Evolutionary conservation across 64 coral and sea anemone species (phyloP).

Genomic region (Dendrophyllia cribrosa): DNA sequence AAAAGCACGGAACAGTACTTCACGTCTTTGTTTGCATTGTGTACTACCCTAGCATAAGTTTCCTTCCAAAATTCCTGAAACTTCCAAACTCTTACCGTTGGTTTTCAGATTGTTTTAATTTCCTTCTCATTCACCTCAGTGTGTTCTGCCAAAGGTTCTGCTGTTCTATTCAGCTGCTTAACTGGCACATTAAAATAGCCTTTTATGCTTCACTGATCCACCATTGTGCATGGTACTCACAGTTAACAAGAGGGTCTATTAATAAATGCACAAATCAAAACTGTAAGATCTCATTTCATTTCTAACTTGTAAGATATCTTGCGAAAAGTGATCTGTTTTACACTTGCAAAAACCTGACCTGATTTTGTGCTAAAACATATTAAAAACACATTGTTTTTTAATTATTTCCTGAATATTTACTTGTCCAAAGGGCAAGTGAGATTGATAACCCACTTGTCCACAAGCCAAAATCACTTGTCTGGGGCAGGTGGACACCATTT

Average conservation of each 20-base stretch:
- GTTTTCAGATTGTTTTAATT: neutral
- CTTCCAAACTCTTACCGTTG: neutral
- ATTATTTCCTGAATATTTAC: no score
- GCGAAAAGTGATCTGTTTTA: neutral
- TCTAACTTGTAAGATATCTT: neutral
- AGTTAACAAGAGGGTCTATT: neutral
- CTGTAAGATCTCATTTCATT: neutral
- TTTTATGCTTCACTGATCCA: conserved; percentile 4
- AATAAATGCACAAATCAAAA: neutral
- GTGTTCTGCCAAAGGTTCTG: neutral
- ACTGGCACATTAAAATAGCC: neutral
- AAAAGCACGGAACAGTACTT: neutral
- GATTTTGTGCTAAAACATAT: neutral
- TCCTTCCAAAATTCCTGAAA: conserved; percentile 25
- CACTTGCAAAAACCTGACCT: neutral
- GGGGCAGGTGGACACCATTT: no score
- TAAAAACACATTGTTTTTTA: no score
- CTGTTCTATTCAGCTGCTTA: neutral
- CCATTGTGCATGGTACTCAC: neutral
- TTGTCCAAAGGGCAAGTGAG: no score
- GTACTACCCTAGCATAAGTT: neutral
- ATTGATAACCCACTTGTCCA: no score
- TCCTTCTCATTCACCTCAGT: neutral
- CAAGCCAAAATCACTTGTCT: no score
- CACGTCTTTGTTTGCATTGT: conserved; percentile 13